Base-by-base conservation (phyloP, 2,113 vertebrate species). In the Aegithalos caudatus region DNA sequence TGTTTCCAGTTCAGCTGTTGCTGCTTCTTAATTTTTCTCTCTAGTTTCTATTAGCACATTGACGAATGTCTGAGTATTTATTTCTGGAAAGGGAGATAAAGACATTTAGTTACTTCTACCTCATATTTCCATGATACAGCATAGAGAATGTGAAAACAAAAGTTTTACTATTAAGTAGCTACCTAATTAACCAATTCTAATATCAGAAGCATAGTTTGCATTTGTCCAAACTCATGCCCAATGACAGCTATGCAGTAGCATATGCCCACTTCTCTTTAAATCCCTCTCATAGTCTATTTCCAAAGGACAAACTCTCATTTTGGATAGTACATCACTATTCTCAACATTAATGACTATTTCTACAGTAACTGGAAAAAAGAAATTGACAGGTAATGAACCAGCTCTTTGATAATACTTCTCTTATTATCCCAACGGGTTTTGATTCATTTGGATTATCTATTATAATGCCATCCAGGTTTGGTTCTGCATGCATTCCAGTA, bases 41-140 rank as follows among this genome's bases (percentile, higher is more conserved):
- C 74, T 91, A 25, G 78, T 80, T 88, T 90, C 92, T 95, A 92
- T 61, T 50, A 96, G 83, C 76, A 93, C 81, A 48, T 93, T 92
- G 51, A 92, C 89, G 22, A 92, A 80, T 15, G 91, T 78, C 90
- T 94, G 77, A 89, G 94, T 91, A 93, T 96, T 90, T 73, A 96
- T 19, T 66, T 91, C 95, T 97, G 83, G 31, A 91, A 86, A 80
- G 16, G 44, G 47, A 96, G 48, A 90, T 29, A 92, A 95, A 91
- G 79, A 73, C 4, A 2, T 66, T 48, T 60, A 28, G 66, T 96
- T 88, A 93, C 17, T 84, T 84, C n/a, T 50, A 2, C 64, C 65
- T 81, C 66, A 71, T 22, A 51, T 25, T 81, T 94, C 31, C 48
- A 50, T 40, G 74, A 84, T 31, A 71, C 28, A 88, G 17, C 70